Evolutionary conservation across 2,888 invertebrate genomes (phyloP), one percentile per base, ranked within the genome.

Genomic region (Harmothoe impar): DNA sequence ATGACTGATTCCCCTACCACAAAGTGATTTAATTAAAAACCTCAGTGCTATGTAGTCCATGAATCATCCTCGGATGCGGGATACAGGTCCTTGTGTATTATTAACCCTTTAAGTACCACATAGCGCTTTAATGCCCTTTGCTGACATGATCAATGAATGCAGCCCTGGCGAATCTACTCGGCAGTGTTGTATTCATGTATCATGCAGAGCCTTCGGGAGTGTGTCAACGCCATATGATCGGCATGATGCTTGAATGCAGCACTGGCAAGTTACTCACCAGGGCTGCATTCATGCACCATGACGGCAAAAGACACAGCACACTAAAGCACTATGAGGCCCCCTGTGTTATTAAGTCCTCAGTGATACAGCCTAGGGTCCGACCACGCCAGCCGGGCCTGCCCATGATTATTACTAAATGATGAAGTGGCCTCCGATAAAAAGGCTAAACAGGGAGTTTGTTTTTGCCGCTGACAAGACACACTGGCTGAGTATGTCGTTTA

Each of bases 21-120:
- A 25, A 25, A 20, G 77, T 77, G 77, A 31, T 77, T 77, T 77
- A 77, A 77, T 77, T 77, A 81, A 43, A 81, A 81, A 20, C 81
- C 43, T 12, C 33, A n/a, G n/a, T 33, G 33, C 81, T 33, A 25
- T 17, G 20, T 17, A 43, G 43, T 43, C 43, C 43, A 81, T 81
- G 81, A 81, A 33, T 81, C 81, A 81, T 81, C 81, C 31, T 81
- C 43, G 25, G 23, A 20, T 23, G 81, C 20, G 43, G 43, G 43
- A 43, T 43, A 20, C n/a, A 25, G 43, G 31, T 33, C 17, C 81
- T 23, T 81, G 17, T 7, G 20, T 35, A 35, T 43, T 81, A 81
- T 81, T 81, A 81, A 43, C n/a, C n/a, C n/a, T n/a, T n/a, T n/a
- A n/a, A n/a, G n/a, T n/a, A n/a, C n/a, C n/a, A n/a, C n/a, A n/a